These are phyloP conservation scores for Meiosimyza decipiens DNA, from an alignment of 2,888 invertebrate genomes.

Conservation along the genomic window DNA sequence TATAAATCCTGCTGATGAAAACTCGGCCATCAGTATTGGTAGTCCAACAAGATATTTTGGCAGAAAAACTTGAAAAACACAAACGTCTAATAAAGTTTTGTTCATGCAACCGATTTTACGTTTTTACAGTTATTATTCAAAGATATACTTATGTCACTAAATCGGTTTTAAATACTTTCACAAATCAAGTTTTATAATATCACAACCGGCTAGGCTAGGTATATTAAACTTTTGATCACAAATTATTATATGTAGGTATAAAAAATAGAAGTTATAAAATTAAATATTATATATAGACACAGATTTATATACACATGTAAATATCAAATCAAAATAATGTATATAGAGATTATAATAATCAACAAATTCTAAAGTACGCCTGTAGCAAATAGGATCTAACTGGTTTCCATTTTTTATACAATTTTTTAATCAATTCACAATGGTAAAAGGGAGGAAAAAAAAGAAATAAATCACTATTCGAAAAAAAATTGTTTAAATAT, in stretches of 20 bases:
- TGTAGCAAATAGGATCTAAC: constrained; percentile 66
- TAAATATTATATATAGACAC: too few species aligned
- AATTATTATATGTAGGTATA: too few species aligned
- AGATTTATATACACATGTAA: neutral
- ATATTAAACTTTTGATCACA: too few species aligned
- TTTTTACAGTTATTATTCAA: constrained; percentile 98
- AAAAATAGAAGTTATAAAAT: too few species aligned
- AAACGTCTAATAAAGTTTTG: constrained; percentile 84
- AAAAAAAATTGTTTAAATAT: constrained; percentile 50
- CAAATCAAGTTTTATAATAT: too few species aligned
- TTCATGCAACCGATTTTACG: constrained; percentile 97
- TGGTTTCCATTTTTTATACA: constrained; percentile 66
- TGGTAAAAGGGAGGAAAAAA: constrained; percentile 49
- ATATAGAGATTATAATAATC: constrained; percentile 63
- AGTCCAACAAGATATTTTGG: constrained; percentile 80
- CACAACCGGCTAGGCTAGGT: too few species aligned
- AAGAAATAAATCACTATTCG: constrained; percentile 20
- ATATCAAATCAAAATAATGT: constrained; percentile 7
- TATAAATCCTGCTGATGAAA: constrained; percentile 70
- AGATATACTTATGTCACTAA: constrained; percentile 70
- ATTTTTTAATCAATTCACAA: constrained; percentile 49
- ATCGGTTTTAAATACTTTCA: too few species aligned
- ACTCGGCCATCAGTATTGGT: constrained; percentile 61
- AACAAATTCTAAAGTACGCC: constrained; percentile 65
- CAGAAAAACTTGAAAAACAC: constrained; percentile 80